Evolutionary conservation across 1,140 invertebrate species (phyloP).

Genomic region (Trachelipus rathkii): DNA sequence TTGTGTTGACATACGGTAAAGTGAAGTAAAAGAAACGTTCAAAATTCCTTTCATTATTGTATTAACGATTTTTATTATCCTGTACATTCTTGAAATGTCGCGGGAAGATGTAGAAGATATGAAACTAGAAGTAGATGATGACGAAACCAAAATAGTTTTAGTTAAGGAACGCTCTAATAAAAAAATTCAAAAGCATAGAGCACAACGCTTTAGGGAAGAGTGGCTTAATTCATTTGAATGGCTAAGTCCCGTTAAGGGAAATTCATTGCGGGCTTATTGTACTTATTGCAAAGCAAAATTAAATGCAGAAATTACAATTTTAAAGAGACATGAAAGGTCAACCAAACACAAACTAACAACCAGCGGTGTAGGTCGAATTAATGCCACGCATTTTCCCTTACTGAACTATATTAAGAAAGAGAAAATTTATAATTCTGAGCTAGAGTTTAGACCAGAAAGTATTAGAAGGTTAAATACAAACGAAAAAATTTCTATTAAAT

Average conservation of each 20-base stretch:
- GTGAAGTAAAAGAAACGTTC: neutral
- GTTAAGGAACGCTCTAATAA: neutral
- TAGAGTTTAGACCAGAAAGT: neutral
- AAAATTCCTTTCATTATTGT: no score
- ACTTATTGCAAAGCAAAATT: neutral
- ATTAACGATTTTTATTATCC: neutral
- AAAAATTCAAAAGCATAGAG: neutral
- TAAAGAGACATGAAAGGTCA: neutral
- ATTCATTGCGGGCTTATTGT: neutral
- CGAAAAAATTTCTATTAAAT: slow-evolving; percentile 6
- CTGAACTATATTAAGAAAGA: no score
- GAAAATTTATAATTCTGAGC: no score
- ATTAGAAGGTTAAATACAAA: neutral
- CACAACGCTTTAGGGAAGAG: neutral
- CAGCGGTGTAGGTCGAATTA: neutral
- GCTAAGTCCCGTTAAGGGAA: neutral
- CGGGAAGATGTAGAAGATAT: neutral
- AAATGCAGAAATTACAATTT: neutral
- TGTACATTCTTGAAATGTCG: neutral
- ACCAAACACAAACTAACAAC: neutral
- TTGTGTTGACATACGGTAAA: neutral
- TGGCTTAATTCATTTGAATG: neutral
- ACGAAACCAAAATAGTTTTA: neutral
- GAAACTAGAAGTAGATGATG: neutral
- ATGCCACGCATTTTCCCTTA: no score